Conservation (phyloP, 2,797 vertebrate genomes). For the Enteromius treurensis region DNA sequence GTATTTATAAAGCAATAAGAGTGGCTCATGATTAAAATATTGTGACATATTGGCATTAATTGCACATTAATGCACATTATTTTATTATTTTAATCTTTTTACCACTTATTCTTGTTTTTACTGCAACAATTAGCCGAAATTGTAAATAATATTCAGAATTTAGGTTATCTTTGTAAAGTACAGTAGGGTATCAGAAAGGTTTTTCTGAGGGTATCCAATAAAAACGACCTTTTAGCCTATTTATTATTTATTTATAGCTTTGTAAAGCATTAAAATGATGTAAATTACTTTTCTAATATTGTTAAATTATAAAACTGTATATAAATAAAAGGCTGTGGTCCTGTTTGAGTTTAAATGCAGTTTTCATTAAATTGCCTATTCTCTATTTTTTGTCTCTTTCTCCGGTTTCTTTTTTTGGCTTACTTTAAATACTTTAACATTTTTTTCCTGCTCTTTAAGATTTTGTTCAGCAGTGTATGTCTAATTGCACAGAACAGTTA, state of each 20-base stretch:
- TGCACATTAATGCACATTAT: no score
- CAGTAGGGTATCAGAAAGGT: neutral
- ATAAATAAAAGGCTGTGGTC: neutral
- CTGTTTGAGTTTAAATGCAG: neutral
- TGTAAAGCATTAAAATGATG: neutral
- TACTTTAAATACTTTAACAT: no score
- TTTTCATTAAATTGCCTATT: neutral
- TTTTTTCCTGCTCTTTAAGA: no score
- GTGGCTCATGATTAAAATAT: neutral
- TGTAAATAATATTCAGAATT: neutral
- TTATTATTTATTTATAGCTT: neutral
- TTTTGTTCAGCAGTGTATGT: no score
- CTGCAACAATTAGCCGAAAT: neutral
- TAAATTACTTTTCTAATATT: neutral
- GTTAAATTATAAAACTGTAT: neutral
- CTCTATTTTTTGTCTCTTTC: neutral
- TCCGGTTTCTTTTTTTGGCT: no score
- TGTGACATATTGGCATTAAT: neutral
- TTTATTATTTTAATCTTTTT: neutral
- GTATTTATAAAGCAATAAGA: neutral
- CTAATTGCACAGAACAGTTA: neutral
- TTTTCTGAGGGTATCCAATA: neutral
- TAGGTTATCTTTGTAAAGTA: neutral
- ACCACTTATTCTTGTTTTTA: neutral
- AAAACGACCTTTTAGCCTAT: neutral